Percentiles rank a stretch among this genome's conserved stretches.
Conservation (phyloP, 2,113 vertebrate genomes). For the Saguinus midas region DNA sequence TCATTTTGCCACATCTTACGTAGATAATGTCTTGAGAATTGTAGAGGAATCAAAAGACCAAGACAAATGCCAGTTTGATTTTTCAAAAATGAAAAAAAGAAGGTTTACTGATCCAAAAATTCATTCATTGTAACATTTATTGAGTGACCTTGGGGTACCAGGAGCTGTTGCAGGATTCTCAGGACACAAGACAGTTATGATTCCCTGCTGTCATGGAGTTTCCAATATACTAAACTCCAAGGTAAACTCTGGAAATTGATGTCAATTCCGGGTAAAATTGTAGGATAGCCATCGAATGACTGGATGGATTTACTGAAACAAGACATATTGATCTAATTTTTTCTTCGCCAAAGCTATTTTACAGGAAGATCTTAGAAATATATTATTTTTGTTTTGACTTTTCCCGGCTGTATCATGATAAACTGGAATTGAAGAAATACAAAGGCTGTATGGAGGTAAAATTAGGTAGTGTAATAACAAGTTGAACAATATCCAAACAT, state of each 20-base stretch:
- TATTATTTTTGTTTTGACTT: constrained; percentile 45
- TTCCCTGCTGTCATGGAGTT: not conserved
- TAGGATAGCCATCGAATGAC: not conserved
- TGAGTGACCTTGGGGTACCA: not conserved
- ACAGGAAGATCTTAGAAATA: constrained; percentile 5
- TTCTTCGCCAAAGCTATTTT: constrained; percentile 7
- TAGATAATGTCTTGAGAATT: not conserved
- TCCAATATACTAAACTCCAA: not conserved
- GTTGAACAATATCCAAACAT: constrained; percentile 21
- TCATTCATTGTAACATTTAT: not conserved
- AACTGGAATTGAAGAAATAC: not conserved
- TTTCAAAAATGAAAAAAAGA: not conserved
- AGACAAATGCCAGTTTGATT: not conserved
- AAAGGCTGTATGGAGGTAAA: constrained; percentile 31
- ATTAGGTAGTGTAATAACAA: constrained; percentile 9
- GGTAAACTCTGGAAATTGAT: not conserved
- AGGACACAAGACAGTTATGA: not conserved
- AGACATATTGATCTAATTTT: not conserved
- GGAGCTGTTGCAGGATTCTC: not conserved
- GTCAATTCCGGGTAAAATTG: not conserved
- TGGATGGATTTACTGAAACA: not conserved
- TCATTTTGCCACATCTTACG: not conserved
- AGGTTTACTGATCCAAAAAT: not conserved
- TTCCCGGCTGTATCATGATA: not conserved
- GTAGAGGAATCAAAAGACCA: not conserved